Base-by-base conservation (phyloP, 2,888 invertebrate genomes). In the Orgyia antiqua region DNA sequence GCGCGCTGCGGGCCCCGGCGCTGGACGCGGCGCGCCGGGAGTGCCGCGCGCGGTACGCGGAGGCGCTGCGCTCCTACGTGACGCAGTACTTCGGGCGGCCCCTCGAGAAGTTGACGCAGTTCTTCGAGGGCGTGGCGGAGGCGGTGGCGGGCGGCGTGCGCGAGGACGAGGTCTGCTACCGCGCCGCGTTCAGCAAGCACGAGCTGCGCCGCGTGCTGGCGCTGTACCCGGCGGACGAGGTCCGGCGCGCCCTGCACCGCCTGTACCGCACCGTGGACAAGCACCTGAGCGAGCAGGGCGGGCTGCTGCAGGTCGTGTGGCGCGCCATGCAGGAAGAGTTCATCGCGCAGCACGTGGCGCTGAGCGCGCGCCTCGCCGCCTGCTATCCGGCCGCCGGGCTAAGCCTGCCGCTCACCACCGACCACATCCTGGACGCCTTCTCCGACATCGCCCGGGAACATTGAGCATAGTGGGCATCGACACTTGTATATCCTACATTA, bases 241-340 rank as follows among this genome's bases (percentile, higher is more conserved):
- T 98, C 10, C 97, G 97, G 79, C 94, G 93, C 69, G 96, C 97
- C 1, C 86, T 98, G 43, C 97, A 98, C 76, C 92, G 94, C 60
- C 88, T 99, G 40, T 98, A 97, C 77, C 94, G 93, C 74, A 97
- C 97, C 76, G 97, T 99, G 33, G 99, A 99, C 73, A 99, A 99
- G 86, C 98, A 99, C 79, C 87, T 99, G 25, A 96, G 95, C 61
- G 97, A 97, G 77, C 96, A 96, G 77, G 94, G 95, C 70, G 97
- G 96, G 65, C 88, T 98, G 44, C 88, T 97, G 58, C 95, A 96
- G 89, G 99, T 99, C 29, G 99, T 99, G 35, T 99, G 99, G 99
- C 91, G 97, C 68, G 96, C 97, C 57, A 98, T 99, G 98, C 98
- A 99, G 88, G 97, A 98, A 74, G 98, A 99, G 88, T 99, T 99